Evolutionary conservation across 2,113 vertebrate genomes (phyloP).

Genomic region (Rostratula benghalensis): DNA sequence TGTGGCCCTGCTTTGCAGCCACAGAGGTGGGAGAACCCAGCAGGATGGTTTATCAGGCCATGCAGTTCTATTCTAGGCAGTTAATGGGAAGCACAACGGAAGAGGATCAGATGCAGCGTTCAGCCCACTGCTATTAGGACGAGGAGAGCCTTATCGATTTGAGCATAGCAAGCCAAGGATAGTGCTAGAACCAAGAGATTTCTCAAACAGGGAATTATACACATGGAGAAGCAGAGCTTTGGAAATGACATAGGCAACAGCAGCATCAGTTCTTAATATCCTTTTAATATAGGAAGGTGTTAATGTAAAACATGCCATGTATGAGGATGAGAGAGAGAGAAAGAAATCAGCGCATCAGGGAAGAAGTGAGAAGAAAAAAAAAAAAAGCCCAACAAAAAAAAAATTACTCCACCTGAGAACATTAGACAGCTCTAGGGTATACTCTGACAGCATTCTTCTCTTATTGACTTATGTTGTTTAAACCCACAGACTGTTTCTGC

Average conservation of each 20-base stretch:
- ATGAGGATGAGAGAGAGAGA: neutral
- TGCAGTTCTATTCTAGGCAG: conserved; percentile 41
- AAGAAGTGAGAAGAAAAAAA: neutral
- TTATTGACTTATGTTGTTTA: conserved; percentile 23
- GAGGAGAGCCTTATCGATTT: neutral
- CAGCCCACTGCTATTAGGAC: neutral
- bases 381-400: neutral
- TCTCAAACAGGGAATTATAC: neutral
- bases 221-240: neutral
- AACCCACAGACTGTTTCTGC: conserved; percentile 9
- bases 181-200: neutral
- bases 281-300: neutral
- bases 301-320: neutral
- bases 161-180: neutral
- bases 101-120: conserved; percentile 17
- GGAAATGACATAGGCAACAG: neutral
- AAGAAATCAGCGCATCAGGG: neutral
- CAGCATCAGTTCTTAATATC: neutral
- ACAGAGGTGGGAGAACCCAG: neutral
- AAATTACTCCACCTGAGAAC: neutral
- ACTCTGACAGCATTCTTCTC: neutral
- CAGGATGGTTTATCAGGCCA: neutral
- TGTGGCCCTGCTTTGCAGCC: neutral
- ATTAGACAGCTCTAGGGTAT: neutral
- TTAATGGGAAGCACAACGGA: conserved; percentile 25